Conservation (phyloP, 1,140 invertebrate genomes). For the Lepidostoma basale region DNA sequence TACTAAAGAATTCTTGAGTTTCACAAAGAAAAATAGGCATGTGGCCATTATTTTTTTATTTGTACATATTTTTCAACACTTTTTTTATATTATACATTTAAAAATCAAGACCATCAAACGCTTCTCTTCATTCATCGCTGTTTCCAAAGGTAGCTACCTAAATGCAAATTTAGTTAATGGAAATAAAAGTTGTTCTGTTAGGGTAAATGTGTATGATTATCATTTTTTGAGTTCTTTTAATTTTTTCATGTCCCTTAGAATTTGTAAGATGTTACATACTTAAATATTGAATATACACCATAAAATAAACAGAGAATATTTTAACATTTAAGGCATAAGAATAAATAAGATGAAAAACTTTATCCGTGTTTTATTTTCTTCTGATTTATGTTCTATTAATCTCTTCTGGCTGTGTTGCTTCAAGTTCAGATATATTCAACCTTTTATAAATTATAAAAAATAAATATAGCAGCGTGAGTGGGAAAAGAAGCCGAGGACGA, state of each 20-base stretch:
- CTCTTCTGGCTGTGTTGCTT: no score
- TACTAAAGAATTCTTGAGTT: no score
- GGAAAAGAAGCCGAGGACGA: no score
- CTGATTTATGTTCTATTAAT: no score
- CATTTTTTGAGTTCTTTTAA: slow-evolving; percentile 12
- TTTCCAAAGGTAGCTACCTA: background rate
- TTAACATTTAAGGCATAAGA: slow-evolving; percentile 43
- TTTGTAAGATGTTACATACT: slow-evolving; percentile 43
- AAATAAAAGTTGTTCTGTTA: slow-evolving; percentile 22
- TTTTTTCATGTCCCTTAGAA: slow-evolving; percentile 35
- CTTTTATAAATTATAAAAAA: no score
- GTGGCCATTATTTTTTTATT: background rate
- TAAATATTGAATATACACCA: slow-evolving; percentile 39
- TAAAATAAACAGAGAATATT: slow-evolving; percentile 45
- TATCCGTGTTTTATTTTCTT: background rate
- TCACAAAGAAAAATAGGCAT: no score
- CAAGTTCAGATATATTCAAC: no score
- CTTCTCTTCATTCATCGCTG: background rate
- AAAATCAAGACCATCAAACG: background rate
- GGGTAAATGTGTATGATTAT: slow-evolving; percentile 5
- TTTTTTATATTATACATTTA: slow-evolving; percentile 17
- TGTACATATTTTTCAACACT: background rate
- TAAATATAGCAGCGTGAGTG: no score
- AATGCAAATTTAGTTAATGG: background rate
- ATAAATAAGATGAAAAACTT: slow-evolving; percentile 40